These are phyloP conservation scores for Mactra quadrangularis DNA, from an alignment of 1,140 invertebrate species.

Conservation along the genomic window DNA sequence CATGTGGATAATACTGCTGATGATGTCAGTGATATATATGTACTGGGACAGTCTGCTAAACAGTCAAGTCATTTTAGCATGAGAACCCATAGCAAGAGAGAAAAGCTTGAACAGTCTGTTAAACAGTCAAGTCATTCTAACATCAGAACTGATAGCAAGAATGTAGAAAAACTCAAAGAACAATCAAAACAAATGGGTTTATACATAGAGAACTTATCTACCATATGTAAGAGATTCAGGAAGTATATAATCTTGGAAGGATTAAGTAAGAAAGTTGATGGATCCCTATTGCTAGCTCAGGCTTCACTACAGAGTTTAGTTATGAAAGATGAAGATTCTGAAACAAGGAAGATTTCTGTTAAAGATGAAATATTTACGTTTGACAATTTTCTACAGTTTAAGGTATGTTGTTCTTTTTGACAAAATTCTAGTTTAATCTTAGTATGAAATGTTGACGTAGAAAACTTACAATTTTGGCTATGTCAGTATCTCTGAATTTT, in stretches of 20 bases:
- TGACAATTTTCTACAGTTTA: slow-evolving; percentile 48
- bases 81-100: neutral
- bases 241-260: neutral
- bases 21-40: neutral
- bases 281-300: slow-evolving; percentile 7
- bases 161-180: slow-evolving; percentile 11
- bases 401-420: slow-evolving; percentile 16
- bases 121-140: too few species aligned
- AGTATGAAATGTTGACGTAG: too few species aligned
- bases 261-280: slow-evolving; percentile 11
- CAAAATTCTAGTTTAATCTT: too few species aligned
- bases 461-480: too few species aligned
- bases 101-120: neutral
- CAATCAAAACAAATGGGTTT: slow-evolving; percentile 19
- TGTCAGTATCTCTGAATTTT: too few species aligned
- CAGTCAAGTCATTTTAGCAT: too few species aligned
- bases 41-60: too few species aligned
- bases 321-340: too few species aligned
- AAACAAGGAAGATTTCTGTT: too few species aligned
- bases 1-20: too few species aligned
- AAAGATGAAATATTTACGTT: slow-evolving; percentile 40
- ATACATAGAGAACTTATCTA: neutral
- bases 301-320: slow-evolving; percentile 7
- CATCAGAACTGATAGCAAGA: neutral
- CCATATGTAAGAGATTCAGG: slow-evolving; percentile 19